Percentiles rank a stretch among this genome's conserved stretches.
Conservation (phyloP, 2,113 vertebrate genomes). For the Egretta garzetta region DNA sequence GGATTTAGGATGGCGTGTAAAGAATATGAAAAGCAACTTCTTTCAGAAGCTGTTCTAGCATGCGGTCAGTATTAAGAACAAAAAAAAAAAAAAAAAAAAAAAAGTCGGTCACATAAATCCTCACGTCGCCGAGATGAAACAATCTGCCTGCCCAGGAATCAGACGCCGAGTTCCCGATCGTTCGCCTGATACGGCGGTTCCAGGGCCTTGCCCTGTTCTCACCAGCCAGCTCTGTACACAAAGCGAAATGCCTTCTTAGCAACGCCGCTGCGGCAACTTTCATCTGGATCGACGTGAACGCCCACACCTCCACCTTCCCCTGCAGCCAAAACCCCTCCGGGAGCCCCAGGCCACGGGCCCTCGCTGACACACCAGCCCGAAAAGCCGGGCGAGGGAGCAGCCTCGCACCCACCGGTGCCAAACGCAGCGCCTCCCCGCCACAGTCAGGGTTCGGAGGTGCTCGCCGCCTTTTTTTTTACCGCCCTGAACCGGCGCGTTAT, state of each 20-base stretch:
- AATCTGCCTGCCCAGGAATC: background rate
- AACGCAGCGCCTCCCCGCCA: fast-evolving
- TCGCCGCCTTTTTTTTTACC: too few relatives aligned
- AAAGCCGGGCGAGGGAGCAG: background rate
- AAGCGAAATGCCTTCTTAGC: background rate
- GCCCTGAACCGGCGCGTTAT: fast-evolving
- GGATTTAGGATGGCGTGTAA: fast-evolving
- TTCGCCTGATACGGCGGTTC: fast-evolving
- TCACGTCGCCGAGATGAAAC: fast-evolving
- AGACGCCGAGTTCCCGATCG: background rate
- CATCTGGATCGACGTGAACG: fast-evolving
- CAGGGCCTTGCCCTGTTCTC: background rate
- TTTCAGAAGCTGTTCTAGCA: background rate
- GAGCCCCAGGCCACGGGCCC: background rate
- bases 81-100: too few relatives aligned
- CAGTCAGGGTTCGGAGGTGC: fast-evolving
- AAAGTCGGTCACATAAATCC: fast-evolving
- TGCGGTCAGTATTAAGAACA: fast-evolving
- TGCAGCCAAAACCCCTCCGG: fast-evolving
- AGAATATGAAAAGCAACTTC: background rate
- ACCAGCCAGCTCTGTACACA: fast-evolving
- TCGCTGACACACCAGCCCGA: fast-evolving
- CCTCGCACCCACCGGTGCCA: fast-evolving
- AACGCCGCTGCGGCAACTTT: background rate
- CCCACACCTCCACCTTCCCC: background rate